A percentile compares a stretch with the other conserved stretches of the same genome.
Conservation (phyloP, 2,113 vertebrate genomes). For the Anser cygnoides region DNA sequence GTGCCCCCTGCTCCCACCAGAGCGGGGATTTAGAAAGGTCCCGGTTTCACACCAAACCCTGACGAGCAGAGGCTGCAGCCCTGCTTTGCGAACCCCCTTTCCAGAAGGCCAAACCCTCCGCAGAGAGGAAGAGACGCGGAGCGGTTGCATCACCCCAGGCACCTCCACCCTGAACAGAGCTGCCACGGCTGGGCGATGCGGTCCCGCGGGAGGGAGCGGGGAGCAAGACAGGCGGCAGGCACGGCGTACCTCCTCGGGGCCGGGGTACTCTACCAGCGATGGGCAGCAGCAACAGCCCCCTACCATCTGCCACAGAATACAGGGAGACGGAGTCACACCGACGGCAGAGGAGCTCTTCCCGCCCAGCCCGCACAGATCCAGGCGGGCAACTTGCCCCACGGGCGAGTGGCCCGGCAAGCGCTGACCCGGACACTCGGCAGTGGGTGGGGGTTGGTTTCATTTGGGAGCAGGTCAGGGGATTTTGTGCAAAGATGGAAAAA, state of each 20-base stretch:
- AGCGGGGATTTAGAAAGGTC: not conserved
- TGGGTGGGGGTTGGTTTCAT: fast-evolving
- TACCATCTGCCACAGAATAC: slow-evolving; percentile 73
- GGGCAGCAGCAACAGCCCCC: slow-evolving; percentile 76
- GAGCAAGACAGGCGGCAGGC: not conserved
- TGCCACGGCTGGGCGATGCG: not conserved
- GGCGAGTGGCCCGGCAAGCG: too few relatives aligned
- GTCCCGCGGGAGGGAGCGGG: not conserved
- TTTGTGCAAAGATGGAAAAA: not conserved
- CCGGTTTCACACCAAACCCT: not conserved
- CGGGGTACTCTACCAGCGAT: slow-evolving; percentile 65
- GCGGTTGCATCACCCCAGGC: not conserved
- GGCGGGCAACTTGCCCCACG: not conserved
- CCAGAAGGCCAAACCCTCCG: not conserved
- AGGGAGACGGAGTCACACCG: slow-evolving; percentile 44
- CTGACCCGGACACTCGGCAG: too few relatives aligned
- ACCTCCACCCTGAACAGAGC: not conserved
- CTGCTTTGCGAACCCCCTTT: not conserved
- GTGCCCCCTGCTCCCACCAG: fast-evolving
- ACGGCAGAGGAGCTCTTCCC: not conserved
- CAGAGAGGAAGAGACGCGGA: not conserved
- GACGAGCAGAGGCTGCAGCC: not conserved
- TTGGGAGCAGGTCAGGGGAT: not conserved
- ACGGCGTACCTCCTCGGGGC: slow-evolving; percentile 63
- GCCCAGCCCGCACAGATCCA: not conserved